A percentile compares a stretch with the other conserved stretches of the same genome.
Conservation (phyloP, 1,140 invertebrate species). For the Drosophila lowei region DNA sequence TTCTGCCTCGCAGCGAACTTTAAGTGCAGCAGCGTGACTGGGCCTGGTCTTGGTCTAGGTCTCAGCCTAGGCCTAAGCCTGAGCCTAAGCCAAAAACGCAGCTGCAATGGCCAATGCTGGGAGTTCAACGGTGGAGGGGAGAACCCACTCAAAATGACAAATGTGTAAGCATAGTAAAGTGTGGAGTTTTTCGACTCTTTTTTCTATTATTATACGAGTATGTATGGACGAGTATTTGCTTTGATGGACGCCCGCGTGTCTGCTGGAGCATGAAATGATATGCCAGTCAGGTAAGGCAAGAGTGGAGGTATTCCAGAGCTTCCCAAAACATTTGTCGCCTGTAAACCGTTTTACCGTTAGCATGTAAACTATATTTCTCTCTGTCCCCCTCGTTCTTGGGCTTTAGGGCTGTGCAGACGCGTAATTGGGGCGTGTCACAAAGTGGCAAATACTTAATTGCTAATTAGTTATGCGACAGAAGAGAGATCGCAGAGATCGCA, state of each 20-base stretch:
- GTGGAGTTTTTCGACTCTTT: constrained; percentile 24
- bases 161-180: constrained; percentile 15
- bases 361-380: constrained; percentile 7
- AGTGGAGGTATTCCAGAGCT: constrained; percentile 12
- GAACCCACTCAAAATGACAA: constrained; percentile 37
- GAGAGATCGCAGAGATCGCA: constrained; percentile 1
- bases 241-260: constrained; percentile 33
- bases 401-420: constrained; percentile 9
- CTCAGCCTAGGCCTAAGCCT: too few species aligned
- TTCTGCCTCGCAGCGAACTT: constrained; percentile 15
- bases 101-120: constrained; percentile 24
- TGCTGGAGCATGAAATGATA: constrained; percentile 58
- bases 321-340: constrained; percentile 40
- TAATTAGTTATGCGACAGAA: constrained; percentile 56
- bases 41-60: neutral
- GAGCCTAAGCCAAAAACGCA: constrained; percentile 1
- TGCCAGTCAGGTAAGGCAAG: constrained; percentile 60
- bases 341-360: constrained; percentile 35
- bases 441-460: constrained; percentile 62
- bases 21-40: constrained; percentile 48
- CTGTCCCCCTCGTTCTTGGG: too few species aligned
- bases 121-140: too few species aligned
- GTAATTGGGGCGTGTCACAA: constrained; percentile 63
- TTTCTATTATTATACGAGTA: neutral
- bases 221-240: constrained; percentile 2